These are phyloP conservation scores for Stigmatopora argus DNA, from an alignment of 2,113 vertebrate species.

Conservation along the genomic window DNA sequence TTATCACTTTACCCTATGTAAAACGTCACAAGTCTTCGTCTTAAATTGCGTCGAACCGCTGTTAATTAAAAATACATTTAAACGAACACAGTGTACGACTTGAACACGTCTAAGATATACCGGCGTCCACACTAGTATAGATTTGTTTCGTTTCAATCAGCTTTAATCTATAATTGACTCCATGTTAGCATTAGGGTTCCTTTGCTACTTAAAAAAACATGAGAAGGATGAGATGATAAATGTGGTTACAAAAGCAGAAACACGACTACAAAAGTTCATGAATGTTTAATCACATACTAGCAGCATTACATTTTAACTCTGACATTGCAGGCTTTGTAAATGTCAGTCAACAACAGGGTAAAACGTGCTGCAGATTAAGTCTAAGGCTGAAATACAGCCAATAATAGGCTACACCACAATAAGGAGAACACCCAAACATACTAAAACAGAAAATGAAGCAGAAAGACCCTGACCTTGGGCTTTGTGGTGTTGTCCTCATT, in stretches of 20 bases:
- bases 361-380: not conserved
- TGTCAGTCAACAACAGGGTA: not conserved
- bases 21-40: not conserved
- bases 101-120: not conserved
- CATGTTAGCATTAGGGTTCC: not conserved
- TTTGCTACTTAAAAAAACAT: not conserved
- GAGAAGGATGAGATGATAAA: not conserved
- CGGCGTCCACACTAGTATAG: conserved; percentile 11
- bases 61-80: not conserved
- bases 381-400: not conserved
- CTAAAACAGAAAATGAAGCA: not conserved
- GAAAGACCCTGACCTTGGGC: conserved; percentile 73
- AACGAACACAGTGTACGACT: not conserved
- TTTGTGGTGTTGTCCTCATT: conserved; percentile 81
- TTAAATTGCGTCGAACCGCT: not conserved
- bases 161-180: conserved; percentile 20
- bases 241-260: not conserved
- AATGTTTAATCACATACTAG: not conserved
- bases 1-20: not conserved
- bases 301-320: not conserved
- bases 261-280: not conserved
- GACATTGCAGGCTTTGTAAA: not conserved
- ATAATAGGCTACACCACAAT: not conserved
- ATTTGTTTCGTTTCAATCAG: conserved; percentile 27
- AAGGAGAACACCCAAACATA: not conserved